These are phyloP conservation scores for Scotopteryx bipunctaria DNA, from an alignment of 2,888 invertebrate genomes.

Conservation along the genomic window DNA sequence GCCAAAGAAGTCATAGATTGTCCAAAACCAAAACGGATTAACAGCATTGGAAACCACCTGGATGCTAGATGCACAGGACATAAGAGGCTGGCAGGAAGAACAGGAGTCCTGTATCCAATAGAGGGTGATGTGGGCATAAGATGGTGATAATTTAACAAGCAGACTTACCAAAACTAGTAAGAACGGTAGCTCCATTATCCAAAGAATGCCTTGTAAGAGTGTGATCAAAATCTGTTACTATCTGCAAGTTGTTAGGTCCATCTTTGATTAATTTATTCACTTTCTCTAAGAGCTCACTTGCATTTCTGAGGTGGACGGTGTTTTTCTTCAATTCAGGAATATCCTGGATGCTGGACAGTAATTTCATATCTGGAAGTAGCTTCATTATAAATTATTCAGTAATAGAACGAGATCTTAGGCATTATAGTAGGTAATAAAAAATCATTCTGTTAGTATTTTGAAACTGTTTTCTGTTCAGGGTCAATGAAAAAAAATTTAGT, in stretches of 20 bases:
- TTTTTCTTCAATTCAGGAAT: constrained; percentile 60
- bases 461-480: background rate
- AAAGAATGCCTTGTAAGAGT: constrained; percentile 92
- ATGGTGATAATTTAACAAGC: background rate
- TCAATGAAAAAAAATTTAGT: background rate
- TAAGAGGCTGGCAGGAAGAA: too few species aligned
- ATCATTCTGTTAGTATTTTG: too few species aligned
- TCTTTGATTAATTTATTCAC: constrained; percentile 68
- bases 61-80: too few species aligned
- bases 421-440: background rate
- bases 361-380: constrained; percentile 57
- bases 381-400: too few species aligned
- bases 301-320: constrained; percentile 61
- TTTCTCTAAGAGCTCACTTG: constrained; percentile 60
- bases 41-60: too few species aligned
- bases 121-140: too few species aligned
- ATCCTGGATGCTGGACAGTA: constrained; percentile 54
- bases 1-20: too few species aligned
- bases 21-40: too few species aligned
- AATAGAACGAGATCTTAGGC: too few species aligned
- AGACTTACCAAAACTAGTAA: constrained; percentile 90
- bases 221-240: constrained; percentile 95
- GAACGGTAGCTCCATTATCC: constrained; percentile 86
- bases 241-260: constrained; percentile 86
- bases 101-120: too few species aligned